Percentiles rank a stretch among this genome's conserved stretches.
phyloP scores from a whole-genome alignment of 2,113 vertebrate species.

The Cranoglanis bouderius region DNA sequence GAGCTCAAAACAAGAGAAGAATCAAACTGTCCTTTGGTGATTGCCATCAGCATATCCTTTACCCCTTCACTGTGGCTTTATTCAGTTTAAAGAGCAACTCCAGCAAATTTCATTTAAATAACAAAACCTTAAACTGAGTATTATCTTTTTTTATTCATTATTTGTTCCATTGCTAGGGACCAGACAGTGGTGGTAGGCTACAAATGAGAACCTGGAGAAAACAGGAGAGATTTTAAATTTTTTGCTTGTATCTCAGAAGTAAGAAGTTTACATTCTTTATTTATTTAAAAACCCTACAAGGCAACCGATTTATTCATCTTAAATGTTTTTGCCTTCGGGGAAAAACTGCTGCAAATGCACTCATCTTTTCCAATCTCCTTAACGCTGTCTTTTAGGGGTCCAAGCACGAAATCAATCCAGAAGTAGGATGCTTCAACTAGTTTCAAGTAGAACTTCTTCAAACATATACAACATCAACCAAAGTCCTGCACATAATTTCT shows the following conservation, averaged over 20 bases:
- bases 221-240: too few species aligned
- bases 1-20: neutral
- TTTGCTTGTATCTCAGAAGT: neutral
- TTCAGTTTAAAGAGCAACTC: slow-evolving; percentile 18
- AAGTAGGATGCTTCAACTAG: neutral
- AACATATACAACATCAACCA: neutral
- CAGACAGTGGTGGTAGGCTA: neutral
- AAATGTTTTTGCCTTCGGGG: neutral
- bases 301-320: neutral
- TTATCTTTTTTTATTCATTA: neutral
- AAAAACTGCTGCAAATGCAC: neutral
- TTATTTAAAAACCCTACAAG: too few species aligned
- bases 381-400: neutral
- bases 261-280: too few species aligned
- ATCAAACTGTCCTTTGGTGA: slow-evolving; percentile 23
- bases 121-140: neutral
- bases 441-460: neutral
- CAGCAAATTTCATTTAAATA: neutral
- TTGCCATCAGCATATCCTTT: neutral
- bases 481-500: neutral
- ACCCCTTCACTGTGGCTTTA: slow-evolving; percentile 4
- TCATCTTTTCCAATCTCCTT: neutral
- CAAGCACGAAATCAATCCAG: neutral
- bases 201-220: too few species aligned
- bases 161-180: neutral